Percentiles rank a stretch among this genome's conserved stretches.
These are phyloP conservation scores for Hepsetus odoe DNA, from an alignment of 2,113 vertebrate species.

Conservation along the genomic window DNA sequence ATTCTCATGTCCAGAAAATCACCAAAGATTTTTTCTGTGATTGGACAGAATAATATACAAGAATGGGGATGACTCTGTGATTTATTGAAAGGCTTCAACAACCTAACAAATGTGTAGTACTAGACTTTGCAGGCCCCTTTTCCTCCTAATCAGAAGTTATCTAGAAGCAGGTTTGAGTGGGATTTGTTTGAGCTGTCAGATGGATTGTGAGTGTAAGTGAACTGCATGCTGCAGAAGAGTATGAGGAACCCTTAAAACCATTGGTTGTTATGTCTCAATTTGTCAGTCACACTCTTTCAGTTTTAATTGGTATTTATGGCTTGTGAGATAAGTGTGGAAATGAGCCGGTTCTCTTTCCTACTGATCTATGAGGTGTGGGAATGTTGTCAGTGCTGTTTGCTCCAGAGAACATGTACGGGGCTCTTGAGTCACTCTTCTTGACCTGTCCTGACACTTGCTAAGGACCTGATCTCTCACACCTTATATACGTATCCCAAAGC, in stretches of 20 bases:
- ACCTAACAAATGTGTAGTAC: constrained; percentile 27
- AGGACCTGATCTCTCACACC: constrained; percentile 35
- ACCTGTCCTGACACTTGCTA: constrained; percentile 24
- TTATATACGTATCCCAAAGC: not conserved
- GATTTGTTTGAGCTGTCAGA: constrained; percentile 40
- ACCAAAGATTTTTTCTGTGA: not conserved
- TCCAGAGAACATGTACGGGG: constrained; percentile 66
- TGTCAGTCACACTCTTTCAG: constrained; percentile 61
- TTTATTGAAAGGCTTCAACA: constrained; percentile 39
- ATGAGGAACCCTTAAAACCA: constrained; percentile 55
- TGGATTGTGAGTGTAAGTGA: constrained; percentile 13
- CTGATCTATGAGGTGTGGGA: constrained; percentile 74
- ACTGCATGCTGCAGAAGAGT: constrained; percentile 26
- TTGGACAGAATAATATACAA: not conserved
- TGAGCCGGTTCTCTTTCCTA: constrained; percentile 61
- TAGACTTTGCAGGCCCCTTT: constrained; percentile 11
- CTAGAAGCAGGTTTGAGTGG: constrained; percentile 5
- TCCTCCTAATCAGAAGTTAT: constrained; percentile 36
- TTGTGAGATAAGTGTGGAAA: constrained; percentile 72
- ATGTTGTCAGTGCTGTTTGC: constrained; percentile 64
- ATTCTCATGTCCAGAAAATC: not conserved
- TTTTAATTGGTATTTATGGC: constrained; percentile 76
- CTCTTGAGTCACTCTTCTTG: constrained; percentile 57
- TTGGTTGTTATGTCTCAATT: constrained; percentile 52
- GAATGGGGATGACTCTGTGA: constrained; percentile 23